Evolutionary conservation across 2,797 vertebrate species (phyloP).

Genomic region (Alouatta caraya): DNA sequence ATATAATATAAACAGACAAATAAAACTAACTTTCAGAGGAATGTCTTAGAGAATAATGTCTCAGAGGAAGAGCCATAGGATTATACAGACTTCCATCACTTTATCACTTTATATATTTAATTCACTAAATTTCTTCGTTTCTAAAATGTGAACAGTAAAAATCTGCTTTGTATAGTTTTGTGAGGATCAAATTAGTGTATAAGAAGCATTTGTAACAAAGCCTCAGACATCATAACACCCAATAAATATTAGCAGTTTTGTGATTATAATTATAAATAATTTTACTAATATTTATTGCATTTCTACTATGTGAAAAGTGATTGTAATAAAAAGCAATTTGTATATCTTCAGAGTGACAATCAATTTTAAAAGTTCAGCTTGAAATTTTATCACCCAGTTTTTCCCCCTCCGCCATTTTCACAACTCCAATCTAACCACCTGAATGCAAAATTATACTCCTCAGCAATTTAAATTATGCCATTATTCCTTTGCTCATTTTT

Average conservation of each 20-base stretch:
- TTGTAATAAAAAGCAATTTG: conserved; percentile 38
- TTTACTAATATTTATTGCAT: conserved; percentile 24
- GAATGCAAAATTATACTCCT: conserved; percentile 69
- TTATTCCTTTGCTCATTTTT: conserved; percentile 66
- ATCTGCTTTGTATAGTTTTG: neutral
- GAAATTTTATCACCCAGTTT: conserved; percentile 55
- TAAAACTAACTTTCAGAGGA: neutral
- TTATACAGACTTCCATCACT: neutral
- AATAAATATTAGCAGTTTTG: neutral
- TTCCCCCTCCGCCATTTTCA: conserved; percentile 6
- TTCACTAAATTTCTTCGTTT: neutral
- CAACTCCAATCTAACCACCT: conserved; percentile 34
- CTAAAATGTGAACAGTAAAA: neutral
- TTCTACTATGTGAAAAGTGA: conserved; percentile 15
- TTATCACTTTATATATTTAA: neutral
- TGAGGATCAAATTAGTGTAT: neutral
- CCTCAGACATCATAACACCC: neutral
- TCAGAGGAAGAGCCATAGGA: neutral
- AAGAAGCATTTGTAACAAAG: neutral
- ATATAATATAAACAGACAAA: neutral
- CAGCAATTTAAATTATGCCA: conserved; percentile 70
- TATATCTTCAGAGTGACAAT: conserved; percentile 31
- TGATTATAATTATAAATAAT: conserved; percentile 36
- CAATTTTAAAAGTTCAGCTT: conserved; percentile 62
- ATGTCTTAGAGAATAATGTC: neutral